These are phyloP conservation scores for Dendrocincla tyrannina DNA, from an alignment of 2,797 vertebrate species.

Conservation along the genomic window DNA sequence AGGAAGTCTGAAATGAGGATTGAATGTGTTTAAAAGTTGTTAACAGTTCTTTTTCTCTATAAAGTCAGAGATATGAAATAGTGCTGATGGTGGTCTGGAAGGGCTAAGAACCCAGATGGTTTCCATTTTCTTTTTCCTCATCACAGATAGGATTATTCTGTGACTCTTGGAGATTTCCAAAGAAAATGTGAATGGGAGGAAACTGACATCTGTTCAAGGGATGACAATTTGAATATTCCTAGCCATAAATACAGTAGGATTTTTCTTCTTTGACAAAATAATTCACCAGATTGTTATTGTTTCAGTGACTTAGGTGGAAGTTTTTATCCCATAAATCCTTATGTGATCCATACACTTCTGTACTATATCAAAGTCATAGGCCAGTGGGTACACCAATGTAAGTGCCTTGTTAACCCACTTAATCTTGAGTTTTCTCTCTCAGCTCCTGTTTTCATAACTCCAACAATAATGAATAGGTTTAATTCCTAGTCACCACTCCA, in stretches of 20 bases:
- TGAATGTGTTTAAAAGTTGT: not conserved
- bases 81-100: not conserved
- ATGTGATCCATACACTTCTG: not conserved
- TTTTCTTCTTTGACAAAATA: not conserved
- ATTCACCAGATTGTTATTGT: not conserved
- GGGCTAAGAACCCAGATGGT: not conserved
- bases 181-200: not conserved
- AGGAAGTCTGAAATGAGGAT: not conserved
- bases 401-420: not conserved
- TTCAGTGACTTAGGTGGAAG: not conserved
- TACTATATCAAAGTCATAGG: not conserved
- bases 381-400: not conserved
- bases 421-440: not conserved
- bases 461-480: not conserved
- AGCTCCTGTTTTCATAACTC: not conserved
- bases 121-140: not conserved
- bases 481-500: not conserved
- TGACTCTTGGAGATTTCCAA: not conserved
- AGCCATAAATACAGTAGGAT: not conserved
- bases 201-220: not conserved
- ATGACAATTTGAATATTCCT: not conserved
- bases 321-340: not conserved
- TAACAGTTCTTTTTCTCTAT: not conserved
- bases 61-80: not conserved
- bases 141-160: not conserved